A percentile compares a stretch with the other conserved stretches of the same genome.
Evolutionary conservation across 2,113 vertebrate species (phyloP).

Genomic region (Chaetura pelagica): DNA sequence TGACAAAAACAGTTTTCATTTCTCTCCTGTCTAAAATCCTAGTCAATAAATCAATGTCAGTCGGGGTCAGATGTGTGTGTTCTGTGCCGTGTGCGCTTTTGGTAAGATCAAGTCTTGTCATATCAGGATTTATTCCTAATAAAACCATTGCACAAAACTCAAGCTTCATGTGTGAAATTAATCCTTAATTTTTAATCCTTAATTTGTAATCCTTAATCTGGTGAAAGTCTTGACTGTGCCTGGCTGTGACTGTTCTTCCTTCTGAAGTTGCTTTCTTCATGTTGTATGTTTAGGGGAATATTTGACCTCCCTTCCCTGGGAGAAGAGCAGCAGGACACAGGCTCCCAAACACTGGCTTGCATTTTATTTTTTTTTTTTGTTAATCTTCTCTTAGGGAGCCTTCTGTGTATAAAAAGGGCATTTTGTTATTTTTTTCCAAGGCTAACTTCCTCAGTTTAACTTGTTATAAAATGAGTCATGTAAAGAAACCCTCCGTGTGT

Average conservation of each 20-base stretch:
- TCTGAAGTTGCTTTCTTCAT: background rate
- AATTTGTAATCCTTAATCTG: background rate
- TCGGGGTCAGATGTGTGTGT: slow-evolving; percentile 5
- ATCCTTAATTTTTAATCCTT: background rate
- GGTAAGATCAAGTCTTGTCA: background rate
- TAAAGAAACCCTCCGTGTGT: slow-evolving; percentile 81
- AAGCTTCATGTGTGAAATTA: background rate
- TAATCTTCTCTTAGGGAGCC: background rate
- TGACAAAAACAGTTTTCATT: background rate
- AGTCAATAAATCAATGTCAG: slow-evolving; percentile 21
- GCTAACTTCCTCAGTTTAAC: slow-evolving; percentile 79
- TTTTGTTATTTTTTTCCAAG: slow-evolving; percentile 59
- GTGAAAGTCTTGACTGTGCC: background rate
- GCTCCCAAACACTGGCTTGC: background rate
- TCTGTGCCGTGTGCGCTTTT: background rate
- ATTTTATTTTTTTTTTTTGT: background rate
- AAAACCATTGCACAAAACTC: background rate
- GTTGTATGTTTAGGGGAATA: background rate
- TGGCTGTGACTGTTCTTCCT: background rate
- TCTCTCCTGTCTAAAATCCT: slow-evolving; percentile 6
- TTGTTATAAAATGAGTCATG: slow-evolving; percentile 83
- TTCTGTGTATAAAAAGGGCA: slow-evolving; percentile 61
- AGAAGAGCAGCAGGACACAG: background rate
- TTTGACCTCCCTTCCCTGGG: background rate
- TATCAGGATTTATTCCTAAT: background rate